These are phyloP conservation scores for Spheniscus humboldti DNA, from an alignment of 2,797 vertebrate species.

Conservation along the genomic window DNA sequence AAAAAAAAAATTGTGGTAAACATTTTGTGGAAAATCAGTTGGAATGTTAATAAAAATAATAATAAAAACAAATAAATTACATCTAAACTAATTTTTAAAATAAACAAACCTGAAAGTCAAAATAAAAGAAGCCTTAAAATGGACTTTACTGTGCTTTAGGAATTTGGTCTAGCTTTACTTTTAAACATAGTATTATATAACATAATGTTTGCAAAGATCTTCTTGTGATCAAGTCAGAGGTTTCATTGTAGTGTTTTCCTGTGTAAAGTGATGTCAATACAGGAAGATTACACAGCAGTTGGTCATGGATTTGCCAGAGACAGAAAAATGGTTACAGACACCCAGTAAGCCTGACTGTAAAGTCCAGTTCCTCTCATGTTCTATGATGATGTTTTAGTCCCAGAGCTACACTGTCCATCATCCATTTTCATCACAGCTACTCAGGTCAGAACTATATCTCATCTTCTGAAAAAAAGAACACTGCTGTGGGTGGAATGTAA, in stretches of 20 bases:
- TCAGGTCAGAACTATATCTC: not conserved
- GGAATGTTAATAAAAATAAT: not conserved
- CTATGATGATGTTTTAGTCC: not conserved
- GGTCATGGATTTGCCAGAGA: not conserved
- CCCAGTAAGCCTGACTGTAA: not conserved
- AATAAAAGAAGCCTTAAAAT: not conserved
- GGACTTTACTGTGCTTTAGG: rapidly evolving
- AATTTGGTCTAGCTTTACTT: not conserved
- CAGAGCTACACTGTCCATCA: not conserved
- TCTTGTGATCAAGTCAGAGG: not conserved
- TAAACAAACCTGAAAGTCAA: not conserved
- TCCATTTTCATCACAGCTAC: not conserved
- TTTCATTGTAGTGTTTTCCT: not conserved
- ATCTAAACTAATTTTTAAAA: not conserved
- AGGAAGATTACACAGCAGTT: not conserved
- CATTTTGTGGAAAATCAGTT: not conserved
- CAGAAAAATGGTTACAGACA: not conserved
- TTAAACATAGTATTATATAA: not conserved
- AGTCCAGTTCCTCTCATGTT: not conserved
- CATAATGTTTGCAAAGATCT: not conserved
- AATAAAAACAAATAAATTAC: not conserved
- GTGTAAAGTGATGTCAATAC: not conserved
- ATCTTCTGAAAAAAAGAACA: not conserved
- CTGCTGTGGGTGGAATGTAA: rapidly evolving
- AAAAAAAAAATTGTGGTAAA: not conserved